Evolutionary conservation across 2,888 invertebrate genomes (phyloP), one percentile per base, ranked within the genome.

Genomic region (Epirrita christyi): DNA sequence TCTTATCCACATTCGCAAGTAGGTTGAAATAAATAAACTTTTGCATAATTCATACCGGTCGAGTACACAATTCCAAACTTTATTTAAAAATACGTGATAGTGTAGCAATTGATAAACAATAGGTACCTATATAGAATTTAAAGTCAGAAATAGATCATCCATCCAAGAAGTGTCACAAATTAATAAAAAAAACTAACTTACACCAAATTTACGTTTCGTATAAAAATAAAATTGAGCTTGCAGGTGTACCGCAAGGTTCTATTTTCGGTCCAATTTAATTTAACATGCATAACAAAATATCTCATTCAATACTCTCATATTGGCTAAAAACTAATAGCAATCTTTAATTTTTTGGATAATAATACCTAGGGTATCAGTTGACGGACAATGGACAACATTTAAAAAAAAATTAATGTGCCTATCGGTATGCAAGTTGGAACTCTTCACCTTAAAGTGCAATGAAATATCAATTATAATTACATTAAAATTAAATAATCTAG

Each of bases 391-490:
- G 27, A 42, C 42, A 47, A 28, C 28, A 27, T 21, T 11, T 28
- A 11, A 38, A 49, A 55, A 44, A 27, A 4, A 43, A 55, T 43
- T 44, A 37, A 55, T 55, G 4, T 21, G 21, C 21, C 21, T 38
- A 49, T 40, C 6, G 49, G 47, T 32, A 47, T 51, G 51, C 51
- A 41, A 28, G 13, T 34, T 7, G 14, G 6, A 36, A 1, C 5
- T n/a, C 37, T 44, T 36, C 36, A 28, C 43, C 43, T 37, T 51
- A 21, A 11, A 34, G 21, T 42, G 13, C 21, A 41, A 49, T 49
- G 28, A 49, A 40, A 42, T 34, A 41, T 34, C 34, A 37, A 51
- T 44, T 43, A 32, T 2, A 11, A 11, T 11, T 11, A 11, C 10
- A 32, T 32, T 2, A 32, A 6, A 32, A 32, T 8, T 36, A 36